These are phyloP conservation scores for Oenanthe oenanthe DNA, from an alignment of 2,113 vertebrate genomes.

Conservation along the genomic window DNA sequence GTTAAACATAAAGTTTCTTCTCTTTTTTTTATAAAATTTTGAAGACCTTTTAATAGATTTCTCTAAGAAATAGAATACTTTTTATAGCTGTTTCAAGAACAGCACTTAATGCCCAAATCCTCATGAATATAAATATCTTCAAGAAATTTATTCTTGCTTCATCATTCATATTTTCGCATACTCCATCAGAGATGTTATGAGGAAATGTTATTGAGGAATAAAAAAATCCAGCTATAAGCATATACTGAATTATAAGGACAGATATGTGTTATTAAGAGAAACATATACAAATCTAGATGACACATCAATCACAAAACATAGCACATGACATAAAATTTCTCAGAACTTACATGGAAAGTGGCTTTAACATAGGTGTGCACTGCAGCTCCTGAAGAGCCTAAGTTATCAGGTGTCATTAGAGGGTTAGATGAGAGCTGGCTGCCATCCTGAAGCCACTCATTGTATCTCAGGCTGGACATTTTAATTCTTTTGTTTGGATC, in stretches of 20 bases:
- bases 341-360: conserved; percentile 91
- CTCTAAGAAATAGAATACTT: not conserved
- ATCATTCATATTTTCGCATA: not conserved
- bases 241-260: not conserved
- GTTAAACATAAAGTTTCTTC: not conserved
- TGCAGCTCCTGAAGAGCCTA: conserved; percentile 91
- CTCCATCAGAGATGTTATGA: not conserved
- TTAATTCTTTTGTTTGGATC: conserved; percentile 98
- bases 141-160: not conserved
- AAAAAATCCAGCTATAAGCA: not conserved
- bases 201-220: not conserved
- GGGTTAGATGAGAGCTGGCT: conserved; percentile 97
- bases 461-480: conserved; percentile 94
- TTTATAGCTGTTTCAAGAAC: not conserved
- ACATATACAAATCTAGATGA: not conserved
- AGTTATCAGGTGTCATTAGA: conserved; percentile 96
- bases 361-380: conserved; percentile 97
- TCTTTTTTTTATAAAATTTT: not conserved
- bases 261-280: not conserved
- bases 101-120: not conserved
- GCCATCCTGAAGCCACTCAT: conserved; percentile 95
- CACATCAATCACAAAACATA: not conserved
- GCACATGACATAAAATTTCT: not conserved
- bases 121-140: not conserved
- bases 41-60: not conserved